Evolutionary conservation across 2,888 invertebrate species (phyloP).

Genomic region (Torymus tubicola): DNA sequence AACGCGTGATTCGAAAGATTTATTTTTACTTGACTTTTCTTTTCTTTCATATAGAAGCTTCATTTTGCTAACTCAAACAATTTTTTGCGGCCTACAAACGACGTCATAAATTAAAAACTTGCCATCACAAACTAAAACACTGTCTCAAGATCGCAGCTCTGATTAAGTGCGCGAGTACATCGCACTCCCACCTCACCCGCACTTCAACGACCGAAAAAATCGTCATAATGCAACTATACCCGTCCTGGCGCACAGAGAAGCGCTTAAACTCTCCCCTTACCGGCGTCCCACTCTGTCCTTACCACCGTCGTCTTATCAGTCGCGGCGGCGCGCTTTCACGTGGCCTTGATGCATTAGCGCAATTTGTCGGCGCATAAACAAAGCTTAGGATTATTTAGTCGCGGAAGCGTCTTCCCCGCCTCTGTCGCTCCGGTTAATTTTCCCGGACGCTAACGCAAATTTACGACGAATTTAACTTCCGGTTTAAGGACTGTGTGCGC

Average conservation of each 20-base stretch:
- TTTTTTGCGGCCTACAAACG: neutral
- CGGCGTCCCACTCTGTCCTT: too few species aligned
- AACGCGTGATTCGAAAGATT: too few species aligned
- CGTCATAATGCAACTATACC: constrained; percentile 40
- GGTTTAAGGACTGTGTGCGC: constrained; percentile 23
- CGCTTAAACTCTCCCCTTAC: too few species aligned
- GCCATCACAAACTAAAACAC: neutral
- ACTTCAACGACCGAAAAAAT: constrained; percentile 15
- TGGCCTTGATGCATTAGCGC: constrained; percentile 66
- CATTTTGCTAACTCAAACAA: too few species aligned
- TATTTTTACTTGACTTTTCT: constrained; percentile 4
- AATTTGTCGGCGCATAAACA: constrained; percentile 72
- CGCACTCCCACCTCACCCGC: neutral
- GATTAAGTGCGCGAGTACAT: neutral
- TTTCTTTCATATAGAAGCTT: neutral
- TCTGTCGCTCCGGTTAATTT: constrained; percentile 55
- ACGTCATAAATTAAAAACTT: constrained; percentile 5
- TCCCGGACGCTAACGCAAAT: constrained; percentile 58
- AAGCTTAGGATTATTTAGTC: constrained; percentile 71
- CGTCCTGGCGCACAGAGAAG: too few species aligned
- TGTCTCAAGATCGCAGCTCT: neutral
- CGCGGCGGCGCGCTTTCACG: neutral
- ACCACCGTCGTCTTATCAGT: too few species aligned
- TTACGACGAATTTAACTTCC: constrained; percentile 61
- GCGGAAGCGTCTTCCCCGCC: constrained; percentile 52